phyloP scores from a whole-genome alignment of 1,140 invertebrate species.

The Pachypeltis micranthus region DNA sequence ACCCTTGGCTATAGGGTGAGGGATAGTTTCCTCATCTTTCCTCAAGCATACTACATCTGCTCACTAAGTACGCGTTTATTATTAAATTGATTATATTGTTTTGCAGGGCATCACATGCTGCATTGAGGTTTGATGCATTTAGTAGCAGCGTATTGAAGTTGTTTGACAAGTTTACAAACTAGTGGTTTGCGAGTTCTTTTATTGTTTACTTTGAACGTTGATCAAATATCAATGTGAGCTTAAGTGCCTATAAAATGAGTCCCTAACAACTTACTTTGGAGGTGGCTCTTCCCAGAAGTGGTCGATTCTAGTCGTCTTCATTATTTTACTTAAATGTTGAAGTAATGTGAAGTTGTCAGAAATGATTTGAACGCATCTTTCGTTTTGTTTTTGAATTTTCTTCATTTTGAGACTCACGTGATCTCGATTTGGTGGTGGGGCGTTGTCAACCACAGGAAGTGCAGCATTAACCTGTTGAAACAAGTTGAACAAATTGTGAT shows the following conservation, averaged over 20 bases:
- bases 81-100: too few species aligned
- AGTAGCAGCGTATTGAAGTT: too few species aligned
- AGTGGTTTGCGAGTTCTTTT: too few species aligned
- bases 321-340: constrained; percentile 40
- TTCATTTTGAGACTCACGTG: constrained; percentile 45
- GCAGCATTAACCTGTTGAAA: constrained; percentile 41
- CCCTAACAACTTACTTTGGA: constrained; percentile 37
- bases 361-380: constrained; percentile 40
- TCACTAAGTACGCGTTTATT: too few species aligned
- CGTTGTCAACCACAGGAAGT: constrained; percentile 42
- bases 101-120: too few species aligned
- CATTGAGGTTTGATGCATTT: too few species aligned
- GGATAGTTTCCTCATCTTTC: too few species aligned
- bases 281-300: constrained; percentile 41
- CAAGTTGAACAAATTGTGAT: not conserved
- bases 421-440: constrained; percentile 36
- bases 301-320: constrained; percentile 40
- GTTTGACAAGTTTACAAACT: too few species aligned
- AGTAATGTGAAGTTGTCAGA: constrained; percentile 44
- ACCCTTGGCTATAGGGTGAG: too few species aligned
- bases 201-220: too few species aligned
- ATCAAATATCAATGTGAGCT: too few species aligned
- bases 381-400: constrained; percentile 43
- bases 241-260: not conserved
- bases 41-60: too few species aligned